phyloP scores from a whole-genome alignment of 53 echinoderm and acorn worm genomes.

The Zoroaster sp. region DNA sequence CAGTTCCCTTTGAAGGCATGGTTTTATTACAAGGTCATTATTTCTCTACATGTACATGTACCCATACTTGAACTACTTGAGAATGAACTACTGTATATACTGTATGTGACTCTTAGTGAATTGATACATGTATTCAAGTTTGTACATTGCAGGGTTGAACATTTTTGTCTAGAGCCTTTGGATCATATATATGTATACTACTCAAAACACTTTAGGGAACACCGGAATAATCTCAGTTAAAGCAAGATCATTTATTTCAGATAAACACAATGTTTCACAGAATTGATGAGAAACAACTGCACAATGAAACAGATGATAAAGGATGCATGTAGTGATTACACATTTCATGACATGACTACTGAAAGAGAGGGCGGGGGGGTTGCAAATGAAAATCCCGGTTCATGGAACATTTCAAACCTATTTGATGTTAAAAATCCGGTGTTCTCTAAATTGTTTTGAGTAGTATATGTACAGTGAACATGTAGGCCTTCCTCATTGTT shows the following conservation, averaged over 20 bases:
- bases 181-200: background rate
- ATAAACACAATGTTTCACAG: too few species aligned
- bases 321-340: too few species aligned
- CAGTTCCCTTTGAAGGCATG: too few species aligned
- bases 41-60: slow-evolving; percentile 1
- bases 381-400: too few species aligned
- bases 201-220: too few species aligned
- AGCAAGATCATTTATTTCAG: too few species aligned
- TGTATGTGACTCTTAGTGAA: background rate
- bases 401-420: too few species aligned
- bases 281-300: too few species aligned
- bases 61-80: background rate
- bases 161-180: background rate
- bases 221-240: too few species aligned
- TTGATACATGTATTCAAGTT: background rate
- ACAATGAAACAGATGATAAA: too few species aligned
- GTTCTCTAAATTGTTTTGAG: background rate
- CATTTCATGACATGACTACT: background rate
- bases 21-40: too few species aligned
- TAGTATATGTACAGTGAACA: background rate
- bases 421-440: background rate
- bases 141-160: background rate
- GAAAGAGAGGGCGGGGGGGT: background rate
- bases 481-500: background rate
- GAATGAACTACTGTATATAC: background rate